phyloP scores from a whole-genome alignment of 2,113 vertebrate genomes.

The Microcebus murinus region DNA sequence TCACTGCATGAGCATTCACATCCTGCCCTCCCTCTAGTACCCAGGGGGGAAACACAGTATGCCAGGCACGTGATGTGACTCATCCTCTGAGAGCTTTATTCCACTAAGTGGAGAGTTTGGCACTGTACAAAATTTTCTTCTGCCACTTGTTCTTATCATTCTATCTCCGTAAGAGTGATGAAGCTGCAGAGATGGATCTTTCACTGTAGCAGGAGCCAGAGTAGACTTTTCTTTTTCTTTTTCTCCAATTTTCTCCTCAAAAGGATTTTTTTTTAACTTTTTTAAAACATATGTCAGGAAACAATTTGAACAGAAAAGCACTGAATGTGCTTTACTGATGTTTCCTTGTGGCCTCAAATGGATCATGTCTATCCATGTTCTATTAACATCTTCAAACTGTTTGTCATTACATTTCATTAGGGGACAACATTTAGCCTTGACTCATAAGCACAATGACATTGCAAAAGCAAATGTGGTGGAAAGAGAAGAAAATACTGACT shows the following conservation, averaged over 20 bases:
- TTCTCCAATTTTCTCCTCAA: not conserved
- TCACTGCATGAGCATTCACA: not conserved
- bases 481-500: not conserved
- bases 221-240: not conserved
- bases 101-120: not conserved
- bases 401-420: conserved; percentile 41
- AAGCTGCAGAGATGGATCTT: not conserved
- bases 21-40: not conserved
- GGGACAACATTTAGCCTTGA: not conserved
- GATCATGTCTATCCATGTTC: not conserved
- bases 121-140: not conserved
- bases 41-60: not conserved
- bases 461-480: conserved; percentile 9
- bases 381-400: not conserved
- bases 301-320: not conserved
- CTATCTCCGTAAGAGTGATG: not conserved
- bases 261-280: not conserved
- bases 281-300: conserved; percentile 8
- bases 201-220: not conserved
- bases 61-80: not conserved
- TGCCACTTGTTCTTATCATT: not conserved
- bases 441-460: not conserved
- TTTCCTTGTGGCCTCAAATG: not conserved
- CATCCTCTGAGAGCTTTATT: not conserved
- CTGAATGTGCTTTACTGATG: not conserved